Evolutionary conservation across 2,113 vertebrate genomes (phyloP).

Genomic region (Pterophyllum scalare): DNA sequence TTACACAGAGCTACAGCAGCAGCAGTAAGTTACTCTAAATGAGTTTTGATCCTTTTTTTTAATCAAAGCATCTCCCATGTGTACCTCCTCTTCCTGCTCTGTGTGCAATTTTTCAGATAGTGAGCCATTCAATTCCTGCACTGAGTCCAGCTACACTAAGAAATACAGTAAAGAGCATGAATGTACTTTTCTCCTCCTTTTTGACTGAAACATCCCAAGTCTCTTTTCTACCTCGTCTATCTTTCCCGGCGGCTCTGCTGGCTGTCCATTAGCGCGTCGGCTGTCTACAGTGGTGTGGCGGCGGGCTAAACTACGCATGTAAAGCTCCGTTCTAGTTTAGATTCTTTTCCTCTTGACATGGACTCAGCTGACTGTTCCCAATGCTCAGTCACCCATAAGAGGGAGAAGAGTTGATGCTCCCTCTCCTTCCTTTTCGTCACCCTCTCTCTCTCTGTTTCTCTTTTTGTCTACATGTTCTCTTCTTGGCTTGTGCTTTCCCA

Average conservation of each 20-base stretch:
- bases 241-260: constrained; percentile 7
- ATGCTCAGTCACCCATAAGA: constrained; percentile 72
- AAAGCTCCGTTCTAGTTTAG: constrained; percentile 52
- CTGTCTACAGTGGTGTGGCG: constrained; percentile 15
- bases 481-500: constrained; percentile 32
- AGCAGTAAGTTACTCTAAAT: constrained; percentile 51
- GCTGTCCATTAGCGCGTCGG: constrained; percentile 49
- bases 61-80: constrained; percentile 60
- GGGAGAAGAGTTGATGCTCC: constrained; percentile 30
- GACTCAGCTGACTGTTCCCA: constrained; percentile 68
- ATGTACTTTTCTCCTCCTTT: background rate
- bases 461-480: constrained; percentile 59
- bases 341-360: constrained; percentile 51
- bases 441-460: constrained; percentile 7
- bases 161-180: constrained; percentile 16
- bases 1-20: constrained; percentile 42
- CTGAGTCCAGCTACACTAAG: background rate
- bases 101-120: constrained; percentile 44
- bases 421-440: background rate
- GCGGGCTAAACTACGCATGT: constrained; percentile 43
- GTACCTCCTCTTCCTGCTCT: constrained; percentile 44
- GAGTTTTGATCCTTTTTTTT: constrained; percentile 52
- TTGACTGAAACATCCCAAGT: constrained; percentile 21
- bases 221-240: constrained; percentile 9
- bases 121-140: background rate